Evolutionary conservation across 92 coral and sea anemone species (phyloP).

Genomic region (Zoanthus sansibaricus): DNA sequence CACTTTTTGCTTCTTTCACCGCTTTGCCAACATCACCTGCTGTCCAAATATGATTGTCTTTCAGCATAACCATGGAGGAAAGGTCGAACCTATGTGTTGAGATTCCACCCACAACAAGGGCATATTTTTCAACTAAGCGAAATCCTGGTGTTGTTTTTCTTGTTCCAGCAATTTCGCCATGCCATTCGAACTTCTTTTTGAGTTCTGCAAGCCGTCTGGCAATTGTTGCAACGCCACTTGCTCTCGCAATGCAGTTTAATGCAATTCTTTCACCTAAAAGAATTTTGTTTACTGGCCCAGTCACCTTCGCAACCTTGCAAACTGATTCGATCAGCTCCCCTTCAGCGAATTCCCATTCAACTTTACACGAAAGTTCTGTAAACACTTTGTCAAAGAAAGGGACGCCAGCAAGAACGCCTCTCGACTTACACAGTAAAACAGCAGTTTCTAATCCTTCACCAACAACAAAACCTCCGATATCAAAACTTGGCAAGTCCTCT

Average conservation of each 20-base stretch:
- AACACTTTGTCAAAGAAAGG: constrained; percentile 97
- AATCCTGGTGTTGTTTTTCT: constrained; percentile 99
- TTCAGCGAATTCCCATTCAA: constrained; percentile 85
- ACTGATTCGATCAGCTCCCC: constrained; percentile 78
- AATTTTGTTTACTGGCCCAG: constrained; percentile 89
- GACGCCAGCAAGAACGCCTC: constrained; percentile 92
- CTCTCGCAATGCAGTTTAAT: constrained; percentile 89
- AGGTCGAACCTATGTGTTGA: constrained; percentile 96
- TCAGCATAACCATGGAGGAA: constrained; percentile 96
- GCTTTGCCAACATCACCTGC: constrained; percentile 83
- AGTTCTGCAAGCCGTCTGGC: constrained; percentile 76
- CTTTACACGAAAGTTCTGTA: constrained; percentile 90
- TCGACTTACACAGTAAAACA: constrained; percentile 88
- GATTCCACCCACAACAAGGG: constrained; percentile 89
- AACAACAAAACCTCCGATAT: constrained; percentile 92
- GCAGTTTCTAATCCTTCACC: constrained; percentile 90
- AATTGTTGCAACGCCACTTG: constrained; percentile 93
- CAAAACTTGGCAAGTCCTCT: constrained; percentile 95
- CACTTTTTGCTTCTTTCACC: constrained; percentile 83
- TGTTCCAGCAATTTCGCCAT: constrained; percentile 96
- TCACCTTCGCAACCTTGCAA: constrained; percentile 84
- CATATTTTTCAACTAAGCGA: constrained; percentile 95
- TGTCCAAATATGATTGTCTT: constrained; percentile 98
- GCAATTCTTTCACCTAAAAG: constrained; percentile 94
- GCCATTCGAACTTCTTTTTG: constrained; percentile 76